phyloP scores from a whole-genome alignment of 2,113 vertebrate species.

The Oncorhynchus mykiss region DNA sequence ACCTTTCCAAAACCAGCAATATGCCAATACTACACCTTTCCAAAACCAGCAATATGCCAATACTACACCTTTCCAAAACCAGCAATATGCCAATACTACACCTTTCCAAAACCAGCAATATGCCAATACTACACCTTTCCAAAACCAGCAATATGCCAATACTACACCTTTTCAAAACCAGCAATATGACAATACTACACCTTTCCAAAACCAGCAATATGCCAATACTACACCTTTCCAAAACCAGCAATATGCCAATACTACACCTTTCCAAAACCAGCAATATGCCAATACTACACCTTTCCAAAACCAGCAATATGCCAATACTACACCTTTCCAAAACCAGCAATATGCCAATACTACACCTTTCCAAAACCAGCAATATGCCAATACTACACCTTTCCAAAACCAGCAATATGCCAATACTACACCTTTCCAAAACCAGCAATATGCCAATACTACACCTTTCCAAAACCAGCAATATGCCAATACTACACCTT shows the following conservation, averaged over 20 bases:
- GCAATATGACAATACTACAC: background rate
- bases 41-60: background rate
- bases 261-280: constrained; percentile 17
- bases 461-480: constrained; percentile 38
- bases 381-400: constrained; percentile 5
- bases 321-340: constrained; percentile 12
- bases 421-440: constrained; percentile 10
- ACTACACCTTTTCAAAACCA: constrained; percentile 16
- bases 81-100: background rate
- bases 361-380: constrained; percentile 15
- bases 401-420: background rate
- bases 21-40: constrained; percentile 9
- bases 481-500: constrained; percentile 7
- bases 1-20: constrained; percentile 9
- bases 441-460: background rate
- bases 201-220: constrained; percentile 5
- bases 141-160: background rate
- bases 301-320: constrained; percentile 1
- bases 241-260: background rate
- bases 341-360: background rate
- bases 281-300: background rate
- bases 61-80: constrained; percentile 16
- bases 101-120: constrained; percentile 8
- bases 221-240: constrained; percentile 11
- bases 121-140: constrained; percentile 11